These are phyloP conservation scores for Myopa tessellatipennis DNA, from an alignment of 2,888 invertebrate species.

Conservation along the genomic window DNA sequence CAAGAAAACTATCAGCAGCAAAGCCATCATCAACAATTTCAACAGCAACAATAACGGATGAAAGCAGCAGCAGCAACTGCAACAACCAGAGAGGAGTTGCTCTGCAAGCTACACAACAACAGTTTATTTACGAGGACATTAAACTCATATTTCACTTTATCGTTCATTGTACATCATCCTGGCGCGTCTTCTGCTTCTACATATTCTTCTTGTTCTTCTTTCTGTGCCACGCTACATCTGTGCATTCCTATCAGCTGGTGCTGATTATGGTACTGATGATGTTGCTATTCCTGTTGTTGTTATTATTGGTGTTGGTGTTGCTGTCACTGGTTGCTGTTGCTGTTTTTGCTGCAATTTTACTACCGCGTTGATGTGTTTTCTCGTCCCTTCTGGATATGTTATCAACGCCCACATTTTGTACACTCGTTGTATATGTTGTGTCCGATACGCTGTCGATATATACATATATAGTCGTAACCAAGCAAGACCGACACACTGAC, in stretches of 20 bases:
- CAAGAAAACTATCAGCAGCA: not conserved
- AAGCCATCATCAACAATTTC: slow-evolving; percentile 13
- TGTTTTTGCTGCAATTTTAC: not conserved
- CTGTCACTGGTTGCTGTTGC: too few species aligned
- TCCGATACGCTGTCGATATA: slow-evolving; percentile 10
- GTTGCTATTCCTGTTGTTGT: not conserved
- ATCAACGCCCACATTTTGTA: slow-evolving; percentile 22
- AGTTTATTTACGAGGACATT: slow-evolving; percentile 59
- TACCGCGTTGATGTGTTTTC: too few species aligned
- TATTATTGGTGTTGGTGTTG: too few species aligned
- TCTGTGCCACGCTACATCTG: too few species aligned
- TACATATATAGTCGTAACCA: slow-evolving; percentile 16
- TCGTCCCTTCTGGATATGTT: slow-evolving; percentile 13
- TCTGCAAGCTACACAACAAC: slow-evolving; percentile 13
- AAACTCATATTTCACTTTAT: slow-evolving; percentile 63
- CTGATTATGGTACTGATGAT: not conserved
- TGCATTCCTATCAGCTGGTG: not conserved
- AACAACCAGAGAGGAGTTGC: slow-evolving; percentile 18
- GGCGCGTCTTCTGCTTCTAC: not conserved
- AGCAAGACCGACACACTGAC: not conserved
- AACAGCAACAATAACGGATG: slow-evolving; percentile 40
- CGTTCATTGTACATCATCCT: slow-evolving; percentile 48
- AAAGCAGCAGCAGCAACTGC: slow-evolving; percentile 37
- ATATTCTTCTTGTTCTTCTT: not conserved
- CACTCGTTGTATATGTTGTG: not conserved